phyloP scores from a whole-genome alignment of 2,113 vertebrate genomes.

The Lampris megalopsis region DNA sequence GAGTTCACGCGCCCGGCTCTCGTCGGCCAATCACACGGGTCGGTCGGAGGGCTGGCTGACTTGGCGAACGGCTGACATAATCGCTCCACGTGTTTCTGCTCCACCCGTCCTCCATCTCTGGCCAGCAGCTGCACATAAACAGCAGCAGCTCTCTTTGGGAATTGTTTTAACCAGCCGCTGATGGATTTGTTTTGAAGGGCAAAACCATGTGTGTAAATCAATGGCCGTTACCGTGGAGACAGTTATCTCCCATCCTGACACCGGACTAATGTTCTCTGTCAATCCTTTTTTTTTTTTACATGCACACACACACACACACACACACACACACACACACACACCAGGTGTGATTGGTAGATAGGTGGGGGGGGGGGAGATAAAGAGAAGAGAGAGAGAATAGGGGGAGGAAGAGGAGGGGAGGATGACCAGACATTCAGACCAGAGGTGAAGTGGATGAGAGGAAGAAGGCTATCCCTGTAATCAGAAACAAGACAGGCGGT shows the following conservation, averaged over 20 bases:
- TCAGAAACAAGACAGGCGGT: constrained; percentile 54
- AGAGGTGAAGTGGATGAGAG: constrained; percentile 14
- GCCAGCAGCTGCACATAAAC: background rate
- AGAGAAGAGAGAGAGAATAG: background rate
- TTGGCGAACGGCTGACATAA: too few relatives aligned
- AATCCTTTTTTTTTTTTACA: constrained; percentile 19
- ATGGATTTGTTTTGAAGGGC: constrained; percentile 50
- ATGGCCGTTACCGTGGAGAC: constrained; percentile 36
- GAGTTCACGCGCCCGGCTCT: too few relatives aligned
- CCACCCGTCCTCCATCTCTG: too few relatives aligned
- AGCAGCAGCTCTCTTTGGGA: constrained; percentile 42
- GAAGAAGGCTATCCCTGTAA: constrained; percentile 20
- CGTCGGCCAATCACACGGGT: too few relatives aligned
- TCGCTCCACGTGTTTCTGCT: too few relatives aligned
- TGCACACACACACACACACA: background rate
- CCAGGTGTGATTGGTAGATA: constrained; percentile 16
- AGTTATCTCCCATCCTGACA: constrained; percentile 10
- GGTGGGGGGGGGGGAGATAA: constrained; percentile 10
- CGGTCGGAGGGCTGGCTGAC: too few relatives aligned
- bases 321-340: background rate
- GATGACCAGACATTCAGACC: constrained; percentile 12
- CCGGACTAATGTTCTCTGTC: constrained; percentile 52
- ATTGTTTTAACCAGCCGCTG: constrained; percentile 57
- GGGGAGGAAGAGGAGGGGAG: background rate
- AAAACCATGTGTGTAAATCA: constrained; percentile 46